Evolutionary conservation across 2,797 vertebrate genomes (phyloP), one percentile per base, ranked within the genome.

Genomic region (Melanotaenia trifasciata): DNA sequence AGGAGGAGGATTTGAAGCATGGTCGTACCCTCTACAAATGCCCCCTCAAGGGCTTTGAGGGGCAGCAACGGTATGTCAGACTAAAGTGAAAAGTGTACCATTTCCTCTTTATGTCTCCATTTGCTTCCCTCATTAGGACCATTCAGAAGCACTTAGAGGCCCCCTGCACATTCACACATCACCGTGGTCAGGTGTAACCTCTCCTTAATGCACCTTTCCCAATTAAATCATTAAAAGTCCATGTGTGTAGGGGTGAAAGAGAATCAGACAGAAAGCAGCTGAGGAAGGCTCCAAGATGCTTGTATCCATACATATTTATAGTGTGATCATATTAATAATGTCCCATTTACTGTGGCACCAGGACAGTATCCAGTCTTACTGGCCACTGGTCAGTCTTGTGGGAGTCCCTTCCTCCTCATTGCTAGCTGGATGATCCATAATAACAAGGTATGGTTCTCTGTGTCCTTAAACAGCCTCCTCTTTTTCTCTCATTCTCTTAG

Each of bases 61-160:
- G 92, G 91, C 89, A 94, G 92, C 89, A 85, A 91, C 91, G 87
- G 89, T 89, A 78, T 94, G 93, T 94, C 93, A 93, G 90, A 83
- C 84, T 84, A 88, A 92, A 92, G 92, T 94, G 92, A 93, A 94
- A 93, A 94, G 93, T 94, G 94, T 93, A 93, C 92, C 92, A 93
- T 94, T 94, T 84, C 83, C 93, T 92, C 93, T 94, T 95, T 94
- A 94, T 94, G 93, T 94, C 92, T 94, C 93, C 93, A 94, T 95
- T 94, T 94, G 90, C 93, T 87, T 87, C 81, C 84, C 89, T 94
- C 93, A 91, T 94, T 94, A 93, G 93, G 86, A 81, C 90, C 89
- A 87, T 93, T 94, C 89, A 90, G 78, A 89, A 92, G 92, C 89
- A 93, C 91, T 94, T 94, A 94, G 90, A 89, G 83, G 80, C 74